Evolutionary conservation across 37 sponge, comb jelly and placozoan species (phyloP).

Genomic region (Agelas oroides): DNA sequence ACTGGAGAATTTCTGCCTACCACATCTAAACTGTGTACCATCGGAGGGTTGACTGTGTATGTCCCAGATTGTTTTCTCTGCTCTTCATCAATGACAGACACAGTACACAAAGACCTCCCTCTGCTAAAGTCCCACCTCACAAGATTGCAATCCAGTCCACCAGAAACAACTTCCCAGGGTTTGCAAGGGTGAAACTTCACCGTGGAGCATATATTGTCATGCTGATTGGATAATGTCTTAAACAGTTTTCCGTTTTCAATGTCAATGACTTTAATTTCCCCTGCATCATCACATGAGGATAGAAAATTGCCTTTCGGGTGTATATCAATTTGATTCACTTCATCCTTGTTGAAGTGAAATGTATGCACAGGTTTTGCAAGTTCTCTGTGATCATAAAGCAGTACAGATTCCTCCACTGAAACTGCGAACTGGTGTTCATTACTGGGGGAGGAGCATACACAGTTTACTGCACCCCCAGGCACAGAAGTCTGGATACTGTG

Average conservation of each 20-base stretch:
- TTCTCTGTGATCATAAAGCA: constrained; percentile 31
- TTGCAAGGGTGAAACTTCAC: constrained; percentile 49
- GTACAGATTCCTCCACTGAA: constrained; percentile 35
- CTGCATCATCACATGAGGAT: constrained; percentile 72
- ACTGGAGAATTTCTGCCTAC: not conserved
- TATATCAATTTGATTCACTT: constrained; percentile 70
- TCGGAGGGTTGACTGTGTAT: constrained; percentile 71
- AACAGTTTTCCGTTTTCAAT: constrained; percentile 25
- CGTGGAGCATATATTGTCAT: constrained; percentile 73
- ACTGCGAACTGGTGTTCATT: constrained; percentile 9
- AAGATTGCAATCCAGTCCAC: constrained; percentile 63
- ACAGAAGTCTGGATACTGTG: not conserved
- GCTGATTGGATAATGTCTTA: constrained; percentile 38
- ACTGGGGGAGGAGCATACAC: constrained; percentile 12
- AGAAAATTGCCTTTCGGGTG: constrained; percentile 39
- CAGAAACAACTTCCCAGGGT: constrained; percentile 64
- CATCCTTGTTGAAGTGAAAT: constrained; percentile 60
- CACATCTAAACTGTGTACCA: constrained; percentile 59
- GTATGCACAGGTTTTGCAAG: constrained; percentile 12
- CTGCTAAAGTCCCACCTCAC: constrained; percentile 66
- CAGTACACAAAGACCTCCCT: constrained; percentile 19
- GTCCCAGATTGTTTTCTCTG: not conserved
- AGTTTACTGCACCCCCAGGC: constrained; percentile 39
- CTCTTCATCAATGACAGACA: not conserved
- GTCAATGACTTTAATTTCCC: constrained; percentile 69